Evolutionary conservation across 1,140 invertebrate species (phyloP).

Genomic region (Copidosoma floridanum): DNA sequence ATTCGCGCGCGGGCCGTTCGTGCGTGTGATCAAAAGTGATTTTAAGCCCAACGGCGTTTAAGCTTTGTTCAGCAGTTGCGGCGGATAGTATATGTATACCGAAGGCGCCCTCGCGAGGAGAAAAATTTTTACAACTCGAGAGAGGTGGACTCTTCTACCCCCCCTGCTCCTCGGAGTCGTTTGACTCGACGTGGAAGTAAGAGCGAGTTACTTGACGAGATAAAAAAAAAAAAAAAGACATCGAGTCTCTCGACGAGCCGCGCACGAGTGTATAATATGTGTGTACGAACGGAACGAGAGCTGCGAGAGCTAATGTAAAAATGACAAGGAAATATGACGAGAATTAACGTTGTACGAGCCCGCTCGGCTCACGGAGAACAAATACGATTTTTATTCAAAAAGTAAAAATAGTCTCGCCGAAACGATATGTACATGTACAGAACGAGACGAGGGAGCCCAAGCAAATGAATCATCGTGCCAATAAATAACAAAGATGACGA

Average conservation of each 20-base stretch:
- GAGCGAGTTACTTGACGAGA: constrained; percentile 24
- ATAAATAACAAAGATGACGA: constrained; percentile 31
- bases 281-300: background rate
- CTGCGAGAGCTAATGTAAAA: constrained; percentile 9
- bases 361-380: constrained; percentile 19
- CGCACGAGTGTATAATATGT: background rate
- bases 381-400: constrained; percentile 31
- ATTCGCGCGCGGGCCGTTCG: background rate
- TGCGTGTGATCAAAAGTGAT: constrained; percentile 19
- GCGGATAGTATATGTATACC: too few species aligned
- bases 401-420: background rate
- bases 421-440: too few species aligned
- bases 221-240: constrained; percentile 13
- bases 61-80: background rate
- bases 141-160: too few species aligned
- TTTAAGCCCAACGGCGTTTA: constrained; percentile 14
- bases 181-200: constrained; percentile 25
- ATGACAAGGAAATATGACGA: constrained; percentile 28
- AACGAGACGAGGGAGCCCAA: background rate
- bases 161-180: too few species aligned
- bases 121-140: constrained; percentile 22
- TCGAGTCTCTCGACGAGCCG: background rate
- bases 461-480: constrained; percentile 27
- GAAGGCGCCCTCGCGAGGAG: constrained; percentile 3
- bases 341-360: constrained; percentile 25